phyloP scores from a whole-genome alignment of 2,113 vertebrate species.

The Heterocephalus glaber region DNA sequence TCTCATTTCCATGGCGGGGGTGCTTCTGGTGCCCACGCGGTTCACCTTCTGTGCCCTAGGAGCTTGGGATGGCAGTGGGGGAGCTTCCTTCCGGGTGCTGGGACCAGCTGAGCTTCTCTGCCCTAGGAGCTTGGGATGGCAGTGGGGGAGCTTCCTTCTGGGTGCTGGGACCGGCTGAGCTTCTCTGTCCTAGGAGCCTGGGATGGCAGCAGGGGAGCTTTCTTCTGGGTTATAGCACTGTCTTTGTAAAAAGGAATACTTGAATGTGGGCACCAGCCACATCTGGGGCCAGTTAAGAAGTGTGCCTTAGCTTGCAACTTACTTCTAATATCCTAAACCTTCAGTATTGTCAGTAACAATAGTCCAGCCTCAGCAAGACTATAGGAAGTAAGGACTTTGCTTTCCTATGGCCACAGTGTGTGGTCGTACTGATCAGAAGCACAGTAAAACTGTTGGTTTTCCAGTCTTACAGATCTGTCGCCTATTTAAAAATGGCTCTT shows the following conservation, averaged over 20 bases:
- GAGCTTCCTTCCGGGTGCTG: no score
- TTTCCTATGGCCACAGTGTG: not conserved
- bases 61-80: no score
- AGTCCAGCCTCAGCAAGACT: not conserved
- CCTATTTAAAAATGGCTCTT: not conserved
- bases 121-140: no score
- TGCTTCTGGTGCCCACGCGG: no score
- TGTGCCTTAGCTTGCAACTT: not conserved
- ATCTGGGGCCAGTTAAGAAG: not conserved
- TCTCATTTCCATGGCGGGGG: no score
- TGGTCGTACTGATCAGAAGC: not conserved
- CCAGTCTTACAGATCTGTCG: not conserved
- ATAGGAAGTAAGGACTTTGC: not conserved
- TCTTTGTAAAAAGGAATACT: not conserved
- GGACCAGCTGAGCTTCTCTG: no score
- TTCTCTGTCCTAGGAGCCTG: no score
- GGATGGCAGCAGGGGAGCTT: no score
- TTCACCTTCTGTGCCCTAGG: no score
- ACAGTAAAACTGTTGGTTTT: not conserved
- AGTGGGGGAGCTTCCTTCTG: no score
- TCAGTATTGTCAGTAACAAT: not conserved
- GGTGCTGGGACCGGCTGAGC: no score
- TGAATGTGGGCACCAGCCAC: not conserved
- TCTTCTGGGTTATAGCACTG: no score
- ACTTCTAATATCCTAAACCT: not conserved